A percentile compares a stretch with the other conserved stretches of the same genome.
These are phyloP conservation scores for Triops cancriformis DNA, from an alignment of 1,140 invertebrate genomes.

Conservation along the genomic window DNA sequence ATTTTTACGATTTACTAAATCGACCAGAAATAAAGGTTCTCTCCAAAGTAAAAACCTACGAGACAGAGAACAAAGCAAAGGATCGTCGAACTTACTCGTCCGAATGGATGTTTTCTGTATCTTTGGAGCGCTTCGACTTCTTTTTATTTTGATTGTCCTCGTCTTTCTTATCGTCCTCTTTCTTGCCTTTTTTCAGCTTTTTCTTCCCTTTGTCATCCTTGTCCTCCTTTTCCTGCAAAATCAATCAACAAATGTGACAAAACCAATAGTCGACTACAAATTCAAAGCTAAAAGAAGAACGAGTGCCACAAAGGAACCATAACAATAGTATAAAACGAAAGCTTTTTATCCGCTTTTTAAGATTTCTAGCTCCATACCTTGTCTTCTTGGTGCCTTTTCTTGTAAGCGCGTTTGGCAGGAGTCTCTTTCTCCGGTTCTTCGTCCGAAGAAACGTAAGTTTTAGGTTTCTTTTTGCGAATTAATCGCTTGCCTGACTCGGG, in stretches of 20 bases:
- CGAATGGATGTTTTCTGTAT: not conserved
- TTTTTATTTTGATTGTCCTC: constrained; percentile 31
- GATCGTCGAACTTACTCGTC: not conserved
- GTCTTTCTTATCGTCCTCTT: constrained; percentile 24
- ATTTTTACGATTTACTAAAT: too few relatives aligned
- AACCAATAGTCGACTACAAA: too few relatives aligned
- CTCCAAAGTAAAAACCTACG: too few relatives aligned
- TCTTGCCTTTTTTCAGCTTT: constrained; percentile 30
- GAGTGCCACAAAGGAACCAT: not conserved
- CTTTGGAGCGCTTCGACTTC: constrained; percentile 33
- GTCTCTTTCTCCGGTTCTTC: constrained; percentile 31
- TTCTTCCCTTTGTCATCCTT: constrained; percentile 26
- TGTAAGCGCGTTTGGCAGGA: not conserved
- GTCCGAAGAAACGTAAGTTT: constrained; percentile 15
- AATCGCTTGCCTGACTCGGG: not conserved
- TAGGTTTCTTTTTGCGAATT: constrained; percentile 11
- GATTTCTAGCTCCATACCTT: not conserved
- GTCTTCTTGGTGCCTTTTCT: not conserved
- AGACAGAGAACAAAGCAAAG: too few relatives aligned
- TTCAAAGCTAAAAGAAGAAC: too few relatives aligned
- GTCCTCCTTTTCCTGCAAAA: constrained; percentile 29
- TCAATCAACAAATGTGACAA: too few relatives aligned
- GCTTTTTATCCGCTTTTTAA: too few relatives aligned
- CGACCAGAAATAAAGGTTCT: too few relatives aligned
- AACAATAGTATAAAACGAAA: too few relatives aligned